Percentiles rank a stretch among this genome's conserved stretches.
Evolutionary conservation across 2,888 invertebrate genomes (phyloP).

Genomic region (Bellardia bayeri): DNA sequence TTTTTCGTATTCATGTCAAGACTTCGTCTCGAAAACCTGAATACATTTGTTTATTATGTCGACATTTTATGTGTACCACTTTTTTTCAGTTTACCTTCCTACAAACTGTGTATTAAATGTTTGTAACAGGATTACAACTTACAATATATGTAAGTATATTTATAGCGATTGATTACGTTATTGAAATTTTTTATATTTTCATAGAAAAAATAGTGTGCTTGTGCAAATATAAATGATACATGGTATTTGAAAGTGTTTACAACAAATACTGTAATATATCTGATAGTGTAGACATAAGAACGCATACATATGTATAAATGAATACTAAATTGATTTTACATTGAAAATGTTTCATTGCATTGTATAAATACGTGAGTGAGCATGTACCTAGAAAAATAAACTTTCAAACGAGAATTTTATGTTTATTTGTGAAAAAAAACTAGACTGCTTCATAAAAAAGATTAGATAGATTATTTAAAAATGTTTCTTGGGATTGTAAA

Average conservation of each 20-base stretch:
- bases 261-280: not conserved
- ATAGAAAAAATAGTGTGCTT: not conserved
- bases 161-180: not conserved
- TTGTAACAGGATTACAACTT: constrained; percentile 7
- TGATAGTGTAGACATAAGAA: not conserved
- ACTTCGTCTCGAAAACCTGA: too few species aligned
- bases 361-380: not conserved
- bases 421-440: too few species aligned
- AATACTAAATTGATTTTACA: constrained; percentile 18
- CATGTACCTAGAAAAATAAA: not conserved
- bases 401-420: too few species aligned
- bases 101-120: not conserved
- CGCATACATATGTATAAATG: not conserved
- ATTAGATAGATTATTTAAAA: too few species aligned
- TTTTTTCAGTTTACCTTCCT: too few species aligned
- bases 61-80: too few species aligned
- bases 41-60: too few species aligned
- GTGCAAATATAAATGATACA: not conserved
- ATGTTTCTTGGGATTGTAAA: too few species aligned
- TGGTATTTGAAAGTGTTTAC: not conserved
- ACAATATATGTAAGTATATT: too few species aligned
- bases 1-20: too few species aligned
- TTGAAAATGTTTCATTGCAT: constrained; percentile 2
- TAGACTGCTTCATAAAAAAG: too few species aligned
- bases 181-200: not conserved